Evolutionary conservation across 1,140 invertebrate species (phyloP).

Genomic region (Drosophila nigrodunni): DNA sequence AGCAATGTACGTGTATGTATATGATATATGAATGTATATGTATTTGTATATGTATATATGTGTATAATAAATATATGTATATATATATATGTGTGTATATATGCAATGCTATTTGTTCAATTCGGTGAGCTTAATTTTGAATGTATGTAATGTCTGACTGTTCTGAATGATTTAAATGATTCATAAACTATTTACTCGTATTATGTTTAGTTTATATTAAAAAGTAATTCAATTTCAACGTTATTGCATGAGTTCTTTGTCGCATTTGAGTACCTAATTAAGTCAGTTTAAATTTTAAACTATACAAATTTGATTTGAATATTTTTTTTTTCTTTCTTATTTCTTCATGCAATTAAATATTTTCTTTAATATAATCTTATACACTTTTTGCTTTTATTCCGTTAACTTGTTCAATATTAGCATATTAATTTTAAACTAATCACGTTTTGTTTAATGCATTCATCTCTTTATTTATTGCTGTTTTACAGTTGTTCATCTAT

Average conservation of each 20-base stretch:
- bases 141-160: slow-evolving; percentile 45
- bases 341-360: slow-evolving; percentile 10
- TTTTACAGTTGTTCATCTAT: slow-evolving; percentile 50
- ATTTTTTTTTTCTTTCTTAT: slow-evolving; percentile 19
- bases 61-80: slow-evolving; percentile 35
- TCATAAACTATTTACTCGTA: slow-evolving; percentile 56
- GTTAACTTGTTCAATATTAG: slow-evolving; percentile 53
- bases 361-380: slow-evolving; percentile 19
- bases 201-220: slow-evolving; percentile 63
- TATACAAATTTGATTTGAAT: slow-evolving; percentile 41
- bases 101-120: slow-evolving; percentile 63
- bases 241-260: slow-evolving; percentile 65
- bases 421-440: slow-evolving; percentile 30
- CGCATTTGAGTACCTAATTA: slow-evolving; percentile 36
- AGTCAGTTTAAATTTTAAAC: slow-evolving; percentile 46
- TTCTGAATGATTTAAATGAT: slow-evolving; percentile 49
- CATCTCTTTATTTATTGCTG: slow-evolving; percentile 62
- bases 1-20: slow-evolving; percentile 11
- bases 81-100: slow-evolving; percentile 58
- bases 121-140: slow-evolving; percentile 78
- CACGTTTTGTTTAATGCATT: slow-evolving; percentile 36
- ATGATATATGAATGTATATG: slow-evolving; percentile 28
- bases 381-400: slow-evolving; percentile 20
- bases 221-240: slow-evolving; percentile 76
- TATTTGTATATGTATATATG: slow-evolving; percentile 25